Evolutionary conservation across 1,140 invertebrate genomes (phyloP), one percentile per base, ranked within the genome.

Genomic region (honey bee (Apis mellifera)): DNA sequence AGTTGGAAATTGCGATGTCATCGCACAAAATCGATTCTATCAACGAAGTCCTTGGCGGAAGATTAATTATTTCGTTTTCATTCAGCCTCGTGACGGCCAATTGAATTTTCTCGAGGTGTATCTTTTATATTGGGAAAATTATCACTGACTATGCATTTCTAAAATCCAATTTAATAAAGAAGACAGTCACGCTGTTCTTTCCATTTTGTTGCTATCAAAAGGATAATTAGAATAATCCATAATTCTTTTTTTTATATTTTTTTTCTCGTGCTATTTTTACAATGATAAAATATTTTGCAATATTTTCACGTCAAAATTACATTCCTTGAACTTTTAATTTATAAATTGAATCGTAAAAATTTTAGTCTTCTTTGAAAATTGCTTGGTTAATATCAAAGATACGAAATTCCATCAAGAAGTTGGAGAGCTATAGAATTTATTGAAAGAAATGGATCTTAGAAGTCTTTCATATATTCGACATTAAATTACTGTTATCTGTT

Each of bases 301-400:
- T 5, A 72, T 32, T 54, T 57, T 11, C n/a, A 21, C 15, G 4
- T 26, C n/a, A 21, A 57, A 55, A 23, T 4, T 21, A 26, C 7
- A 48, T 17, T 26, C 42, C 23, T 55, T 55, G 21, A 64, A 72
- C 70, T 73, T 80, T 3, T 17, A 55, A 48, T 21, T 62, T 66
- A 75, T 17, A 21, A 48, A 54, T 21, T 2, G 7, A 8, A 13
- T 48, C 60, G 32, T 81, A 75, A 73, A 81, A 59, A 64, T 75
- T 75, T n/a, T 55, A 66, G 55, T 32, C 8, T 50, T 17, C 50
- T 12, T 17, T 50, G 55, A 32, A 74, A 66, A 74, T 74, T 75
- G 64, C 42, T 32, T 11, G 78, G 17, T 15, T 74, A 75, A 81
- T 81, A 71, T 68, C 79, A 75, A 75, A 81, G 79, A 62, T 68